These are phyloP conservation scores for Bombus confusus DNA, from an alignment of 1,140 invertebrate genomes.

Conservation along the genomic window DNA sequence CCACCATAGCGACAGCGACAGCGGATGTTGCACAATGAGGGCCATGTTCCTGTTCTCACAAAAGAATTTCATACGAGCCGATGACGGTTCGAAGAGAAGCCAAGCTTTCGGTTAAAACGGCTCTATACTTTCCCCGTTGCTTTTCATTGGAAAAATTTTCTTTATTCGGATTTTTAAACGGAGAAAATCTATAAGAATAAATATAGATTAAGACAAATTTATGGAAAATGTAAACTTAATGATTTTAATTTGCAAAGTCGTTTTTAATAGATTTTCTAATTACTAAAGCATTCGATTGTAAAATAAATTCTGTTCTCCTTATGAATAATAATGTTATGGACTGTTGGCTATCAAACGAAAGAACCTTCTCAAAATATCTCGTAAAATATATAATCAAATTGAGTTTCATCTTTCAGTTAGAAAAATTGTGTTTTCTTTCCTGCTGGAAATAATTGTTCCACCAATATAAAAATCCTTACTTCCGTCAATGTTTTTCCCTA, in stretches of 20 bases:
- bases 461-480: neutral
- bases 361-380: neutral
- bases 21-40: conserved; percentile 57
- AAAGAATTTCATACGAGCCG: conserved; percentile 27
- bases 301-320: neutral
- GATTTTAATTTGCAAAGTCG: neutral
- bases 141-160: neutral
- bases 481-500: neutral
- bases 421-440: neutral
- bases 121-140: neutral
- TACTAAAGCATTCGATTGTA: neutral
- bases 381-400: neutral
- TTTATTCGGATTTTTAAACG: neutral
- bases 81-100: neutral
- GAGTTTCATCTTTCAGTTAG: neutral
- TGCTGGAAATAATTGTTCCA: conserved; percentile 18
- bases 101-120: conserved; percentile 6
- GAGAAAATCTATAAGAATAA: neutral
- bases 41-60: conserved; percentile 46
- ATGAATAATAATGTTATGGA: neutral
- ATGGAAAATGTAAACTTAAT: neutral
- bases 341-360: neutral
- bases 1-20: conserved; percentile 25
- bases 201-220: neutral
- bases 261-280: neutral